Evolutionary conservation across 2,888 invertebrate genomes (phyloP).

Genomic region (Platerodrilus igneus): DNA sequence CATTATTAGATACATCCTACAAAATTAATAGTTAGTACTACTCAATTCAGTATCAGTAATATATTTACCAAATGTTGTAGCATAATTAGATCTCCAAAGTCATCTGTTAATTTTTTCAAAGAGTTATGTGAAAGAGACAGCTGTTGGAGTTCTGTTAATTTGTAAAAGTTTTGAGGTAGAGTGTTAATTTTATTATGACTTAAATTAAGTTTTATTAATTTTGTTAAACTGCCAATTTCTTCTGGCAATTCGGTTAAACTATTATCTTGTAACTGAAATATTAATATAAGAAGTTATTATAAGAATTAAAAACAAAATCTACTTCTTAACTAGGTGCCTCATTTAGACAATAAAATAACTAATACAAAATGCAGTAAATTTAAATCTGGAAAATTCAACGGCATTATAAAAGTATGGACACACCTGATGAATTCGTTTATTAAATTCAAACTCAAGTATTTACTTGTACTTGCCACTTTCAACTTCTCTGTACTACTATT

Average conservation of each 20-base stretch:
- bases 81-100: conserved; percentile 75
- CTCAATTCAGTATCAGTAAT: too few species aligned
- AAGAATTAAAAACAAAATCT: too few species aligned
- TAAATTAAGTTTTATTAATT: conserved; percentile 62
- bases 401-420: too few species aligned
- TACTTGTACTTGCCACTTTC: too few species aligned
- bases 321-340: too few species aligned
- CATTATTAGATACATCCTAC: conserved; percentile 77
- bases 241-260: conserved; percentile 65
- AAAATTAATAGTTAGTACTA: too few species aligned
- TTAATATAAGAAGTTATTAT: conserved; percentile 9
- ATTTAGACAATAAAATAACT: too few species aligned
- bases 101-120: conserved; percentile 61
- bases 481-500: too few species aligned
- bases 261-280: conserved; percentile 76
- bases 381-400: too few species aligned
- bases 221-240: conserved; percentile 66
- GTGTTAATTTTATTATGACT: conserved; percentile 63
- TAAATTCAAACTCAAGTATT: too few species aligned
- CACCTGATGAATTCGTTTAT: too few species aligned
- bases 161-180: conserved; percentile 64
- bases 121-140: conserved; percentile 73
- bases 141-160: conserved; percentile 63
- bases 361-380: too few species aligned
- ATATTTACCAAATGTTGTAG: conserved; percentile 63